Evolutionary conservation across 2,797 vertebrate species (phyloP).

Genomic region (Morus bassanus): DNA sequence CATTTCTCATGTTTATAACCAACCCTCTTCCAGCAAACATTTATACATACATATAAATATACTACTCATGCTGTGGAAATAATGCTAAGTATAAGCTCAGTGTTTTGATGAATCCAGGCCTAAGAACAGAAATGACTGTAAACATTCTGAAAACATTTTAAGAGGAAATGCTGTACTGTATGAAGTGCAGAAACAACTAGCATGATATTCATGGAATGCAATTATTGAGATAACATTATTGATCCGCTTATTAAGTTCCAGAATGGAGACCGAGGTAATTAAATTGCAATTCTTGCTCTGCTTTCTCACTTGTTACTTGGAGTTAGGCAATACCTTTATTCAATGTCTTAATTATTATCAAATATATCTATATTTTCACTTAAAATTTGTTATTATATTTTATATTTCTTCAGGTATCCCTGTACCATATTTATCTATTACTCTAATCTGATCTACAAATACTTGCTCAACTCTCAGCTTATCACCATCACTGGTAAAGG

Average conservation of each 20-base stretch:
- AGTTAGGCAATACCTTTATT: not conserved
- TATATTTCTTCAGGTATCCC: not conserved
- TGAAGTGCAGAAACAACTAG: constrained; percentile 40
- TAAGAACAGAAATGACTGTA: constrained; percentile 49
- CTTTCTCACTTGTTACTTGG: not conserved
- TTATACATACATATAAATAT: constrained; percentile 37
- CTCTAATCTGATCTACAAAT: not conserved
- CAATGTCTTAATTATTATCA: not conserved
- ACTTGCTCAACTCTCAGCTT: not conserved
- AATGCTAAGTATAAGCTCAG: constrained; percentile 44
- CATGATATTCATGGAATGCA: constrained; percentile 26
- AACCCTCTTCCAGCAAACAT: constrained; percentile 32
- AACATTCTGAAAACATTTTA: constrained; percentile 51
- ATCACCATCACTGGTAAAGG: not conserved
- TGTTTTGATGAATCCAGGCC: constrained; percentile 54
- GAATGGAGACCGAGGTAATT: not conserved
- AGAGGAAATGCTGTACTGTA: constrained; percentile 14
- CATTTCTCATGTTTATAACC: constrained; percentile 7
- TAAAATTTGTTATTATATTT: not conserved
- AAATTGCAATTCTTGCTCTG: not conserved
- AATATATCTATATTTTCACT: not conserved
- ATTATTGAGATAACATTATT: constrained; percentile 20
- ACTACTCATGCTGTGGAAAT: constrained; percentile 35
- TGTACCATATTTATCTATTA: not conserved
- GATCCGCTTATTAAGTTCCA: constrained; percentile 19